A percentile compares a stretch with the other conserved stretches of the same genome.
These are phyloP conservation scores for Ophiodon elongatus DNA, from an alignment of 2,113 vertebrate species.

Conservation along the genomic window DNA sequence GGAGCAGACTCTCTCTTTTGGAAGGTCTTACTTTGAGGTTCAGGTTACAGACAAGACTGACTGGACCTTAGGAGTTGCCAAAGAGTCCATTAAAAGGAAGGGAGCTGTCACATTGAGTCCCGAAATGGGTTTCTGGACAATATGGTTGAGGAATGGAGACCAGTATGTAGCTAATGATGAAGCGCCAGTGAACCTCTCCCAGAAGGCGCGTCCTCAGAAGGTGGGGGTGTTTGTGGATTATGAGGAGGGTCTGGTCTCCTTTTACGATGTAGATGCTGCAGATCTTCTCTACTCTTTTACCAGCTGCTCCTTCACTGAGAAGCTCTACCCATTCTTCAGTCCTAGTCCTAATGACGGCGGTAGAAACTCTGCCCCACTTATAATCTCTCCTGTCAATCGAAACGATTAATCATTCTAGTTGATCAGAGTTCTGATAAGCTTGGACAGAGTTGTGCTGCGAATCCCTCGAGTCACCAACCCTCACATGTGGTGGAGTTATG, in stretches of 20 bases:
- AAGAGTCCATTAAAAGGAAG: background rate
- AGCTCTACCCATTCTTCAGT: background rate
- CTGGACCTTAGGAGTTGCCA: slow-evolving; percentile 7
- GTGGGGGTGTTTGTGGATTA: background rate
- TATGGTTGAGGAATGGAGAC: background rate
- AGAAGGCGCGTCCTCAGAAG: too few species aligned
- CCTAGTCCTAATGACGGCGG: background rate
- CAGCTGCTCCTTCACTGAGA: background rate
- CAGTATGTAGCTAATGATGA: background rate
- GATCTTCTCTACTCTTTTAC: background rate
- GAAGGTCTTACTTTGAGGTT: background rate
- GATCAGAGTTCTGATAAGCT: background rate
- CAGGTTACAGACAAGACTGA: background rate
- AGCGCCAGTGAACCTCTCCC: background rate
- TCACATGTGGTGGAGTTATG: too few species aligned
- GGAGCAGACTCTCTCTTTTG: background rate
- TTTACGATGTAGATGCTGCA: background rate
- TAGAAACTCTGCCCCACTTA: background rate
- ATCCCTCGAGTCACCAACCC: too few species aligned
- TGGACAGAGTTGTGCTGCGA: too few species aligned
- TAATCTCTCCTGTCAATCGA: background rate
- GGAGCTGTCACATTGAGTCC: background rate
- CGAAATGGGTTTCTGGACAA: background rate
- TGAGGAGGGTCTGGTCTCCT: background rate
- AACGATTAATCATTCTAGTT: background rate